These are phyloP conservation scores for Drosophila nr. perissopoda DNA, from an alignment of 2,888 invertebrate genomes.

Conservation along the genomic window DNA sequence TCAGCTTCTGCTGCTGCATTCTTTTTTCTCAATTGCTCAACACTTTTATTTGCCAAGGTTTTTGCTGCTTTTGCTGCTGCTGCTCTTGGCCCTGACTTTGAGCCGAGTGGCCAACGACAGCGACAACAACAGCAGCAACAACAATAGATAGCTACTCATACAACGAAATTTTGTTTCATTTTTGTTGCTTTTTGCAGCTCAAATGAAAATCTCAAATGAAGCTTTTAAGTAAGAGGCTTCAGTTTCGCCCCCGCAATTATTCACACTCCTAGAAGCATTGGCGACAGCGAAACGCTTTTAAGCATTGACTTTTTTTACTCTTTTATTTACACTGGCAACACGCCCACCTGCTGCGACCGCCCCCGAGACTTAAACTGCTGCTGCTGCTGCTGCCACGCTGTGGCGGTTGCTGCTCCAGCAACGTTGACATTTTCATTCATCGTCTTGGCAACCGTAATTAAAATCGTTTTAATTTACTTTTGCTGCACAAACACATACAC, in stretches of 20 bases:
- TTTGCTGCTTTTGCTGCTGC: conserved; percentile 33
- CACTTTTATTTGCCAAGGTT: conserved; percentile 54
- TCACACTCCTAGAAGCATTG: conserved; percentile 59
- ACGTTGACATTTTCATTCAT: conserved; percentile 82
- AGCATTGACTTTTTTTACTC: conserved; percentile 37
- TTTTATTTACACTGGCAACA: conserved; percentile 2
- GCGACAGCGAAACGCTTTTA: conserved; percentile 75
- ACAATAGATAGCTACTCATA: conserved; percentile 4
- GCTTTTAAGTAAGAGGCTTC: conserved; percentile 54
- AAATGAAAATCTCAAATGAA: conserved; percentile 63
- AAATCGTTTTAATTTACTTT: conserved; percentile 83
- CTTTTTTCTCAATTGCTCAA: conserved; percentile 18
- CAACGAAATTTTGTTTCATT: conserved; percentile 29
- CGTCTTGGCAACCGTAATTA: conserved; percentile 83
- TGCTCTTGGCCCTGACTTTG: conserved; percentile 78
- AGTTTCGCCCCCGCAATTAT: conserved; percentile 64
- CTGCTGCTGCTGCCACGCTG: conserved; percentile 24
- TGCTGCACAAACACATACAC: conserved; percentile 58
- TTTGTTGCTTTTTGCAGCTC: conserved; percentile 35
- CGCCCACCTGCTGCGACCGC: conserved; percentile 55
- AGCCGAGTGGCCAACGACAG: conserved; percentile 55
- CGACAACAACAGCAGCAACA: conserved; percentile 10
- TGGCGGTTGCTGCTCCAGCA: conserved; percentile 25
- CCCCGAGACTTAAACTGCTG: conserved; percentile 32
- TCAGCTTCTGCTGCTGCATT: conserved; percentile 37